phyloP scores from a whole-genome alignment of 2,888 invertebrate species.

The Tetragonula carbonaria region DNA sequence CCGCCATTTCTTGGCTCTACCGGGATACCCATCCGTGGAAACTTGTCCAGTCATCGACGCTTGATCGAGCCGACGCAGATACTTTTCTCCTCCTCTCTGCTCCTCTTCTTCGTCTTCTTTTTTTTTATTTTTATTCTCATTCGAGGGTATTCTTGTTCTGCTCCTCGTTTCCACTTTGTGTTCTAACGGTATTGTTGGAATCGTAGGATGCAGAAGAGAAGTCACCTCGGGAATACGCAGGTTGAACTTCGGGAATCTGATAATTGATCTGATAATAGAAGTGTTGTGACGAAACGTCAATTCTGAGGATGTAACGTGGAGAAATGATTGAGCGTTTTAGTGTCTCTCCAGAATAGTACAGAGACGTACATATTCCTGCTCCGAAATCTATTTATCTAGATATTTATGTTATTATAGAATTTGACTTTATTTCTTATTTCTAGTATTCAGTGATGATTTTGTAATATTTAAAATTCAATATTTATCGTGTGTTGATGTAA shows the following conservation, averaged over 20 bases:
- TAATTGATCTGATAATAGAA: neutral
- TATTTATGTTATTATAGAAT: too few species aligned
- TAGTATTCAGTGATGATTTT: too few species aligned
- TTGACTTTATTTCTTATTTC: too few species aligned
- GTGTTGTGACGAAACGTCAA: too few species aligned
- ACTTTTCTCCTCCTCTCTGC: slow-evolving; percentile 50
- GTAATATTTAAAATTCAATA: too few species aligned
- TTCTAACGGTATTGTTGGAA: slow-evolving; percentile 34
- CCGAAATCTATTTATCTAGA: too few species aligned
- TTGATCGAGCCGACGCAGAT: slow-evolving; percentile 81
- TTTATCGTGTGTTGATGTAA: too few species aligned
- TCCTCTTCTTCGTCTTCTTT: slow-evolving; percentile 29
- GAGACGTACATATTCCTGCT: too few species aligned
- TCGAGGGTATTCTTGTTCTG: slow-evolving; percentile 42
- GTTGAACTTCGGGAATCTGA: too few species aligned
- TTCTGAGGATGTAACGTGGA: too few species aligned
- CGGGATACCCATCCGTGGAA: slow-evolving; percentile 72
- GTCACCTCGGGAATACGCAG: neutral
- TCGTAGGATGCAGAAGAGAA: neutral
- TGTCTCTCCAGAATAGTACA: too few species aligned
- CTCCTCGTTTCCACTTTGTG: slow-evolving; percentile 20
- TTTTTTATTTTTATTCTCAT: slow-evolving; percentile 22
- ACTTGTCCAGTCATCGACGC: slow-evolving; percentile 81
- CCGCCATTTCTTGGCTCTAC: slow-evolving; percentile 71
- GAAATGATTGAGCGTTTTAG: too few species aligned